Conservation (phyloP, 2,888 invertebrate species). For the Xestia xanthographa region DNA sequence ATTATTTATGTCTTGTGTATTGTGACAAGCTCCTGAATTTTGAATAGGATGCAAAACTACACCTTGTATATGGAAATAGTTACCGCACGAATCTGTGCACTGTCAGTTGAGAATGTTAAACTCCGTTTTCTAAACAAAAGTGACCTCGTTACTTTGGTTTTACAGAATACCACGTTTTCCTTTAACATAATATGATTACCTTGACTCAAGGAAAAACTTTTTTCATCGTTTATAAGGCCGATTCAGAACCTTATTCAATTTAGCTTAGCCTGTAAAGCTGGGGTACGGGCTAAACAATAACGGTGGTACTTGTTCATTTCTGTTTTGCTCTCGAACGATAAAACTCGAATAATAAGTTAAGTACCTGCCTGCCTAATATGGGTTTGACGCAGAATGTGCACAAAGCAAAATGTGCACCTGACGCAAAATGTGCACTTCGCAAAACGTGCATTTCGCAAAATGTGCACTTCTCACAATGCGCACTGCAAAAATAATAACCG, state of each 20-base stretch:
- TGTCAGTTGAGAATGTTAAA: neutral
- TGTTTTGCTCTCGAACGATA: conserved; percentile 25
- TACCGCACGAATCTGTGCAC: neutral
- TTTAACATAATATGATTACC: conserved; percentile 36
- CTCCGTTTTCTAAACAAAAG: conserved; percentile 3
- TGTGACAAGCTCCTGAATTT: too few relatives aligned
- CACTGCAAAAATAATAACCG: too few relatives aligned
- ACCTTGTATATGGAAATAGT: too few relatives aligned
- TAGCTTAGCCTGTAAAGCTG: conserved; percentile 45
- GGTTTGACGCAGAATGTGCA: too few relatives aligned
- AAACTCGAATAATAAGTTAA: conserved; percentile 16
- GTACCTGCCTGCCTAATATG: neutral
- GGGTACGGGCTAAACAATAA: conserved; percentile 26
- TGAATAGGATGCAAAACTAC: too few relatives aligned
- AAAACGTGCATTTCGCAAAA: too few relatives aligned
- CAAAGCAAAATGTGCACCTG: too few relatives aligned
- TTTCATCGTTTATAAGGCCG: conserved; percentile 30
- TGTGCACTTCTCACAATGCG: too few relatives aligned
- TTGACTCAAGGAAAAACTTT: conserved; percentile 34
- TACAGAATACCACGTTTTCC: conserved; percentile 26
- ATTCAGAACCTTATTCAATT: conserved; percentile 52
- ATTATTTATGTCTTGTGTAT: too few relatives aligned
- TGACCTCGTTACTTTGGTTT: neutral
- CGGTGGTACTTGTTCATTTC: conserved; percentile 31
- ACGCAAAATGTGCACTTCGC: too few relatives aligned